phyloP scores from a whole-genome alignment of 2,113 vertebrate species.

The Tupaia chinensis region DNA sequence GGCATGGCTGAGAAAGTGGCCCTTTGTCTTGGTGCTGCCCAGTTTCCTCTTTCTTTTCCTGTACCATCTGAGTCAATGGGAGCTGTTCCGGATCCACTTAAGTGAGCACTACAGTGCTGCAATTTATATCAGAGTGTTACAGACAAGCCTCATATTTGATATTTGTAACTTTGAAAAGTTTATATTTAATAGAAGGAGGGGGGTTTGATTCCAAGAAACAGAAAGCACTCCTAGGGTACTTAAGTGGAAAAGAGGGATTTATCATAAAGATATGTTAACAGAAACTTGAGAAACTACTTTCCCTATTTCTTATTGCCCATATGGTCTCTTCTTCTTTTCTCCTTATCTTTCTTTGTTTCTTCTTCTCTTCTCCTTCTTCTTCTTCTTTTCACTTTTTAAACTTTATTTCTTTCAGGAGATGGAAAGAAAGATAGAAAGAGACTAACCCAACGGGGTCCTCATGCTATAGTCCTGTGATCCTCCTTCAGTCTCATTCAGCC shows the following conservation, averaged over 20 bases:
- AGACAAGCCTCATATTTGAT: neutral
- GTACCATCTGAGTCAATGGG: neutral
- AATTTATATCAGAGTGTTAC: neutral
- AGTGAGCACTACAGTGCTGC: neutral
- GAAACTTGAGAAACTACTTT: neutral
- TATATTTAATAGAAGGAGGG: neutral
- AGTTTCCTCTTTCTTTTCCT: neutral
- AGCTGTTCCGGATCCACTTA: neutral
- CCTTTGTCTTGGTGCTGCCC: neutral
- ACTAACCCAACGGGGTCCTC: no score
- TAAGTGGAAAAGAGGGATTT: neutral
- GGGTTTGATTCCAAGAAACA: slow-evolving; percentile 43
- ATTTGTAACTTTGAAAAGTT: neutral
- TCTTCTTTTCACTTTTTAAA: slow-evolving; percentile 27
- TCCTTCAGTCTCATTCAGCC: no score
- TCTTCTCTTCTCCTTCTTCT: slow-evolving; percentile 29
- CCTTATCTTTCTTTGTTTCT: neutral
- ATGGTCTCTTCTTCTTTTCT: neutral
- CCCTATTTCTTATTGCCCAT: neutral
- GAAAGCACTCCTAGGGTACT: neutral
- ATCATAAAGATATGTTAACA: neutral
- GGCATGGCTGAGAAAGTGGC: neutral
- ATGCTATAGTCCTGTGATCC: no score
- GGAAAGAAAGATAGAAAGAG: no score
- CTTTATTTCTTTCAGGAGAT: no score